Evolutionary conservation across 2,113 vertebrate genomes (phyloP).

Genomic region (Meriones unguiculatus): DNA sequence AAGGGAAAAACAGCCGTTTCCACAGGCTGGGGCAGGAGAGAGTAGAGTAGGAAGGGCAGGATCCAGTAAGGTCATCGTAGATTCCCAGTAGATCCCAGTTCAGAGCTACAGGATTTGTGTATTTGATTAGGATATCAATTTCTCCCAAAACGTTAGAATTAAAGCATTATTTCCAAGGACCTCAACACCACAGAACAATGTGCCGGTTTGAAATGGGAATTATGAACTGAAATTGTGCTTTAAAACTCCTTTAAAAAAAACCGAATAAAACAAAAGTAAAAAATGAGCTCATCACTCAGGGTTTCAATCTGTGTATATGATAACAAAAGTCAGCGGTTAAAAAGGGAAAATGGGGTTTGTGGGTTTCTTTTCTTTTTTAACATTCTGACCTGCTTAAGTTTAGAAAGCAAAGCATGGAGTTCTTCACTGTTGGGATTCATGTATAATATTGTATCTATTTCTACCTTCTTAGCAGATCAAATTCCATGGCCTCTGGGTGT

Average conservation of each 20-base stretch:
- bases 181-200: background rate
- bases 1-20: background rate
- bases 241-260: background rate
- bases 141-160: background rate
- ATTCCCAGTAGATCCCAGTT: background rate
- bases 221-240: background rate
- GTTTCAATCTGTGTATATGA: background rate
- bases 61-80: background rate
- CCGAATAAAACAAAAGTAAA: background rate
- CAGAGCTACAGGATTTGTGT: background rate
- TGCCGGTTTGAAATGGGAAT: background rate
- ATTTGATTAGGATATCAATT: background rate
- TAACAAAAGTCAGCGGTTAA: background rate
- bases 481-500: constrained; percentile 45
- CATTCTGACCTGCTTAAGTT: constrained; percentile 59
- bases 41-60: background rate
- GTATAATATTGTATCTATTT: constrained; percentile 61
- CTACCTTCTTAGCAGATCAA: constrained; percentile 29
- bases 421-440: constrained; percentile 59
- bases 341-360: background rate
- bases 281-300: background rate
- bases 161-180: background rate
- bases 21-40: no score
- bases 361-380: background rate
- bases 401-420: constrained; percentile 41